phyloP scores from a whole-genome alignment of 2,888 invertebrate genomes.

The Athripsodes cinereus region DNA sequence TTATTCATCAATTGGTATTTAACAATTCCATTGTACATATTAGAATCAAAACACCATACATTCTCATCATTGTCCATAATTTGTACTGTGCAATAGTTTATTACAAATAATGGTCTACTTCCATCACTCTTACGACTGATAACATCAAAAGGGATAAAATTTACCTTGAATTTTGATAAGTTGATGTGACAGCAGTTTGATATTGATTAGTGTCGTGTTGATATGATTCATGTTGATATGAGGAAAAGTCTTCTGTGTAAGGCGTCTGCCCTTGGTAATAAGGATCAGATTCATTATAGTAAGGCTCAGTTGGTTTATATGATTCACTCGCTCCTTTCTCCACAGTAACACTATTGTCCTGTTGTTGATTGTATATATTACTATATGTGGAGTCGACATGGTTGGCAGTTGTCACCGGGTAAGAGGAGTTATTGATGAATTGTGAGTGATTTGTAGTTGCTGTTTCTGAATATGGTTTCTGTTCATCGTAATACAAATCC shows the following conservation, averaged over 20 bases:
- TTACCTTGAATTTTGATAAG: constrained; percentile 25
- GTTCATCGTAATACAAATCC: constrained; percentile 38
- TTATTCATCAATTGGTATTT: too few relatives aligned
- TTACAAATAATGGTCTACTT: too few relatives aligned
- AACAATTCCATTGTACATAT: too few relatives aligned
- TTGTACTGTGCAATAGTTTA: too few relatives aligned
- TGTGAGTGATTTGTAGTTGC: constrained; percentile 24
- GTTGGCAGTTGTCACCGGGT: constrained; percentile 22
- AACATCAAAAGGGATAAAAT: too few relatives aligned
- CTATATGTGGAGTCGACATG: background rate
- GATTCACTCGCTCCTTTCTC: constrained; percentile 10
- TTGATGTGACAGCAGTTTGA: constrained; percentile 24
- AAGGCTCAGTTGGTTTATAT: constrained; percentile 23
- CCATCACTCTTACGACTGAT: too few relatives aligned
- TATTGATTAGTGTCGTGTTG: too few relatives aligned
- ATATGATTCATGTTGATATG: constrained; percentile 28
- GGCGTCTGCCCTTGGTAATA: constrained; percentile 32
- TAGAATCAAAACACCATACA: too few relatives aligned
- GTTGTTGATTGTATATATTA: constrained; percentile 23
- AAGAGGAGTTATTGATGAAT: too few relatives aligned
- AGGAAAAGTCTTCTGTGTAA: constrained; percentile 31
- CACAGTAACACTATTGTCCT: constrained; percentile 14
- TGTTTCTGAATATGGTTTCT: constrained; percentile 30
- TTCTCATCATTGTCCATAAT: too few relatives aligned
- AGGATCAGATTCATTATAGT: constrained; percentile 29